Percentiles rank a stretch among this genome's conserved stretches.
These are phyloP conservation scores for Aphodius sticticus DNA, from an alignment of 2,888 invertebrate species.

Conservation along the genomic window DNA sequence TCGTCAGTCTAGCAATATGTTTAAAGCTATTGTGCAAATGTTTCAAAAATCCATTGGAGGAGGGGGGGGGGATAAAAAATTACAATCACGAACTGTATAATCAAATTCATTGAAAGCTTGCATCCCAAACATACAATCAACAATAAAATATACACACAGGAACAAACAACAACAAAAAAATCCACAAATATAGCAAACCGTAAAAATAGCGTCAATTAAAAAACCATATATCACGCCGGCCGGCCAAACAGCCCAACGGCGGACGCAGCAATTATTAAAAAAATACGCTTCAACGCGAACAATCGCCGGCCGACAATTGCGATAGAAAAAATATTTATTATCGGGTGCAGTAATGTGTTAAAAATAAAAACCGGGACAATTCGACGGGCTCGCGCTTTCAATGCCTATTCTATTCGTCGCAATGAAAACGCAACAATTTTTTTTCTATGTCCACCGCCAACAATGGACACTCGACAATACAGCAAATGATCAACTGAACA, in stretches of 20 bases:
- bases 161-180: background rate
- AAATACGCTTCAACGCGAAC: constrained; percentile 26
- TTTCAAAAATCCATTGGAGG: no score
- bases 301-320: constrained; percentile 36
- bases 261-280: constrained; percentile 29
- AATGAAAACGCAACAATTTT: constrained; percentile 43
- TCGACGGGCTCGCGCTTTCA: constrained; percentile 22
- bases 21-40: no score
- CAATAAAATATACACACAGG: constrained; percentile 5
- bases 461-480: constrained; percentile 54
- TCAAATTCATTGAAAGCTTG: no score
- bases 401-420: constrained; percentile 38
- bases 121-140: background rate
- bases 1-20: no score
- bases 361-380: constrained; percentile 17
- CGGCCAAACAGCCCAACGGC: constrained; percentile 6
- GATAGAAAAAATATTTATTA: constrained; percentile 45
- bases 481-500: constrained; percentile 55
- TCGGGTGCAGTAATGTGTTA: constrained; percentile 24
- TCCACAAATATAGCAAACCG: no score
- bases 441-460: constrained; percentile 39
- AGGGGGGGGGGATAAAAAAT: no score
- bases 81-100: no score
- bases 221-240: constrained; percentile 30
- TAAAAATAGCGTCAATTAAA: constrained; percentile 32